Evolutionary conservation across 2,113 vertebrate species (phyloP).

Genomic region (Collichthys lucidus): DNA sequence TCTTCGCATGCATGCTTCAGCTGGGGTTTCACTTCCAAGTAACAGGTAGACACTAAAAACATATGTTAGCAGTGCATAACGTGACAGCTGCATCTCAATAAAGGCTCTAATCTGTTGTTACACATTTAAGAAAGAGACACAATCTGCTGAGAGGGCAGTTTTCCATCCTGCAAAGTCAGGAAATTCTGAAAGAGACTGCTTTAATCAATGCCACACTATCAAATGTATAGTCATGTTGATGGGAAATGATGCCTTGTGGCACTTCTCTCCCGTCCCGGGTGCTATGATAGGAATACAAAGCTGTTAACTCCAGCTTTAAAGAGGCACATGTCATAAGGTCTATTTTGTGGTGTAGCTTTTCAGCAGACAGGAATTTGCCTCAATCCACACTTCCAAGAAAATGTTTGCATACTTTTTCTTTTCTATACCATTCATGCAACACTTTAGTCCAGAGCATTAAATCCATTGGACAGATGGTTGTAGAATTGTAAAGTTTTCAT

Average conservation of each 20-base stretch:
- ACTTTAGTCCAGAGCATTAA: not conserved
- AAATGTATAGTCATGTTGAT: conserved; percentile 73
- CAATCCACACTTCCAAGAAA: not conserved
- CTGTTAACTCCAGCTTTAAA: conserved; percentile 12
- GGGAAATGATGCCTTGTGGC: conserved; percentile 69
- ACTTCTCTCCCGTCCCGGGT: conserved; percentile 5
- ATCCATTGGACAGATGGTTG: not conserved
- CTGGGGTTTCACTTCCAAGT: not conserved
- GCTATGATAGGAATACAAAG: conserved; percentile 20
- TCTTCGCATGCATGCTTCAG: not conserved
- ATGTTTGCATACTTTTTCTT: not conserved
- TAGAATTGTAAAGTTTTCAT: not conserved
- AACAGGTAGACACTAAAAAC: conserved; percentile 5
- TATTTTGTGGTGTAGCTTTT: not conserved
- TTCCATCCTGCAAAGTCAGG: conserved; percentile 74
- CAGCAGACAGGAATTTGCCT: not conserved
- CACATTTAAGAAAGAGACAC: conserved; percentile 1
- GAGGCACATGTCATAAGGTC: not conserved
- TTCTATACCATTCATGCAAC: not conserved
- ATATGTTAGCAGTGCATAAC: conserved; percentile 4
- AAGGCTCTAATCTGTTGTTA: conserved; percentile 16
- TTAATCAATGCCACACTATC: conserved; percentile 79
- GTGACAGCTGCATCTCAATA: conserved; percentile 44
- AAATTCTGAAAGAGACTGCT: conserved; percentile 48
- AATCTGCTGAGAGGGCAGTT: conserved; percentile 71